Percentiles rank a stretch among this genome's conserved stretches.
phyloP scores from a whole-genome alignment of 2,888 invertebrate genomes.

The Phragmatobia fuliginosa region DNA sequence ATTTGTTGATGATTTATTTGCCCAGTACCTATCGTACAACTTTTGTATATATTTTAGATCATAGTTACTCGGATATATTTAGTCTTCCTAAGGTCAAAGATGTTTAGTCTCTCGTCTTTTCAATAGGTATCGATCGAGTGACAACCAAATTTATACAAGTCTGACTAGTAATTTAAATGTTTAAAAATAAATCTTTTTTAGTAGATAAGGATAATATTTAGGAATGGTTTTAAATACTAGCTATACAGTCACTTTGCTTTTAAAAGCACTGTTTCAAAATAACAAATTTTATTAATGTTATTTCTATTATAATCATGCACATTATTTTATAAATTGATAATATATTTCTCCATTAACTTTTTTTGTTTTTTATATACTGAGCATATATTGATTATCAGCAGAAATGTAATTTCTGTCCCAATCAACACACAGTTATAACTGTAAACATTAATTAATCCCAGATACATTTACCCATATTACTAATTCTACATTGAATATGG shows the following conservation, averaged over 20 bases:
- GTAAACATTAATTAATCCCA: constrained; percentile 10
- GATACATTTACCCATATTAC: constrained; percentile 2
- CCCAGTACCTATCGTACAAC: background rate
- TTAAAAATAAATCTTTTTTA: background rate
- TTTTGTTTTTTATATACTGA: background rate
- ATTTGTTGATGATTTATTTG: background rate
- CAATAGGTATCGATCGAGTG: background rate
- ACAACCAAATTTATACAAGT: background rate
- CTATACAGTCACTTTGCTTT: background rate
- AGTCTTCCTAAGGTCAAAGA: background rate
- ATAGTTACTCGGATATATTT: background rate
- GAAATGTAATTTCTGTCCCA: background rate
- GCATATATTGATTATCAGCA: background rate
- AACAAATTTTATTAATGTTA: too few species aligned
- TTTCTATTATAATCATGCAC: too few species aligned
- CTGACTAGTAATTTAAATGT: background rate
- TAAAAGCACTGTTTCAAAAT: background rate
- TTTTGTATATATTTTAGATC: background rate
- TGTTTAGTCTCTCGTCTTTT: background rate
- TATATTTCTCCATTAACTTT: background rate
- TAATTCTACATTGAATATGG: constrained; percentile 9
- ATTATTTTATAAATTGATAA: too few species aligned
- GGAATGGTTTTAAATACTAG: background rate
- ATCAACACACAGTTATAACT: background rate
- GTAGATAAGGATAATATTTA: background rate